These are phyloP conservation scores for Menidia beryllina DNA, from an alignment of 2,113 vertebrate genomes.

Conservation along the genomic window DNA sequence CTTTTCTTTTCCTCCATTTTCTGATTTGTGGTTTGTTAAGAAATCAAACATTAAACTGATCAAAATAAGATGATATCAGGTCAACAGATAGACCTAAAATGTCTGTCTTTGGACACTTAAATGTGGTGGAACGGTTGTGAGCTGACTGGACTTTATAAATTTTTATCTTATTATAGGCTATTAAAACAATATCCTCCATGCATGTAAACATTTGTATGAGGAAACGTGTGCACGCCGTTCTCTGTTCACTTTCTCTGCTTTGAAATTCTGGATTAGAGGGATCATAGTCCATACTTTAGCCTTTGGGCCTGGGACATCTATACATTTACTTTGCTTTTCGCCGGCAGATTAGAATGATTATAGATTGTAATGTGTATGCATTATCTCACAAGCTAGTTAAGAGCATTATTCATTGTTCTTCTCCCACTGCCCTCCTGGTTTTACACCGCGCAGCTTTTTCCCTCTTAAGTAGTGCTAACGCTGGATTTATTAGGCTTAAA, in stretches of 20 bases:
- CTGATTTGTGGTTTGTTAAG: background rate
- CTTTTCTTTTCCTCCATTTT: background rate
- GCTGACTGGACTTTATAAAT: background rate
- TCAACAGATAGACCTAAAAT: background rate
- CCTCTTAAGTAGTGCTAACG: constrained; percentile 73
- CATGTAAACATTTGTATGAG: background rate
- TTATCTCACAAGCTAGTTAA: constrained; percentile 72
- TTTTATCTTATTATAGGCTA: constrained; percentile 3
- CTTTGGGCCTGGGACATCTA: constrained; percentile 14
- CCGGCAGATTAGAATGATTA: constrained; percentile 63
- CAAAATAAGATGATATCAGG: background rate
- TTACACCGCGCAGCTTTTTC: constrained; percentile 67
- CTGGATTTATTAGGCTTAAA: constrained; percentile 81
- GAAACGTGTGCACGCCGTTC: background rate
- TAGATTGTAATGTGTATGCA: constrained; percentile 64
- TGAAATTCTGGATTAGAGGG: constrained; percentile 16
- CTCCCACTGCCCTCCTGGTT: constrained; percentile 55
- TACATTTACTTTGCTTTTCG: constrained; percentile 50
- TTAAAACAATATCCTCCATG: background rate
- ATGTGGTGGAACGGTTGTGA: constrained; percentile 9
- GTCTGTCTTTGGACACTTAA: constrained; percentile 7
- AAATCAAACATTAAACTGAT: background rate
- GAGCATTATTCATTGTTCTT: constrained; percentile 69
- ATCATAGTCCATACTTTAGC: constrained; percentile 6
- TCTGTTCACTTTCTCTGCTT: background rate